phyloP scores from a whole-genome alignment of 2,113 vertebrate genomes.

The Paramisgurnus dabryanus region DNA sequence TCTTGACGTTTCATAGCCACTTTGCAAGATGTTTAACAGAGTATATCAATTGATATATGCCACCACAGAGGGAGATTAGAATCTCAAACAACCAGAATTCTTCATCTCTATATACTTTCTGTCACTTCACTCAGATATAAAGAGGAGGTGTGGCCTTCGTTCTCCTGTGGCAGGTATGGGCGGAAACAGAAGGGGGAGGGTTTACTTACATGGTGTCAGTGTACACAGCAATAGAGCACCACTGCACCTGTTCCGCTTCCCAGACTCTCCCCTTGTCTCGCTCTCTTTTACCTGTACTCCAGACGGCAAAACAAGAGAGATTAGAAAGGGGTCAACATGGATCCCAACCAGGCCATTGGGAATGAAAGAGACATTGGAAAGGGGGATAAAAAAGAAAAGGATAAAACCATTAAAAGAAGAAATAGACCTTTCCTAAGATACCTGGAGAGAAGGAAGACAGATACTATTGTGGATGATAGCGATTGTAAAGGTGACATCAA shows the following conservation, averaged over 20 bases:
- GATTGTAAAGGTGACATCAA: constrained; percentile 75
- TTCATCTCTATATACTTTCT: constrained; percentile 3
- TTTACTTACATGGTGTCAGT: constrained; percentile 72
- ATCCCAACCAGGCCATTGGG: constrained; percentile 70
- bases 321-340: constrained; percentile 67
- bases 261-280: constrained; percentile 58
- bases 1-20: neutral
- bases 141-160: constrained; percentile 64
- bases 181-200: constrained; percentile 75
- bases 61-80: neutral
- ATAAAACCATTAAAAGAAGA: constrained; percentile 75
- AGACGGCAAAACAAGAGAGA: constrained; percentile 40
- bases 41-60: neutral
- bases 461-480: constrained; percentile 80
- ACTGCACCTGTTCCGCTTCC: constrained; percentile 76
- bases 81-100: neutral
- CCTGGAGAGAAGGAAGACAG: constrained; percentile 89
- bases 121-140: constrained; percentile 34
- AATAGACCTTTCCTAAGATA: constrained; percentile 86
- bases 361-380: constrained; percentile 64
- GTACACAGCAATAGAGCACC: constrained; percentile 65
- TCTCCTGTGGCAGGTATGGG: constrained; percentile 77
- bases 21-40: neutral
- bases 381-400: constrained; percentile 70
- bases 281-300: constrained; percentile 41